Percentiles rank a stretch among this genome's conserved stretches.
These are phyloP conservation scores for Ivindomyrus marchei DNA, from an alignment of 2,113 vertebrate genomes.

Conservation along the genomic window DNA sequence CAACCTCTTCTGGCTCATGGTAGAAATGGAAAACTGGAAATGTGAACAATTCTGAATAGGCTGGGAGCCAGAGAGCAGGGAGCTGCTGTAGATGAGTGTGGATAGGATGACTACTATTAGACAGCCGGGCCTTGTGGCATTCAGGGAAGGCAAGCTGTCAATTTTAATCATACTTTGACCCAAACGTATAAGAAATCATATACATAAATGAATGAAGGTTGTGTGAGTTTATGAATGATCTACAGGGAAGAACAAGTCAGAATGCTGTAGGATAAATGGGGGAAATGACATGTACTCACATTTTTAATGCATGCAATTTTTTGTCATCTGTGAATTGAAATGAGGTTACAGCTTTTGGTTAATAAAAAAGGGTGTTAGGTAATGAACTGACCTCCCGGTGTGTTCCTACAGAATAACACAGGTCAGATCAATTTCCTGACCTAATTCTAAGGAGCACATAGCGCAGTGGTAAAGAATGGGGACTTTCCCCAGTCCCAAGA, in stretches of 20 bases:
- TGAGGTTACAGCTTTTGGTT: neutral
- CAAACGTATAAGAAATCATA: neutral
- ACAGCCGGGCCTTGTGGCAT: too few relatives aligned
- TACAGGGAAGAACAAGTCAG: neutral
- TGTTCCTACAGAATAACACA: neutral
- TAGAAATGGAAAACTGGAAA: neutral
- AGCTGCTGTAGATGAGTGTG: neutral
- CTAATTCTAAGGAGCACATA: neutral
- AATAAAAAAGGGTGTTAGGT: neutral
- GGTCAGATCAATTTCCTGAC: neutral
- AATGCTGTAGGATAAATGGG: neutral
- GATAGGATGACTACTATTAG: neutral
- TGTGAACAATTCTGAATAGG: neutral
- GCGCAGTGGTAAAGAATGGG: neutral
- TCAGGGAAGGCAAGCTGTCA: neutral
- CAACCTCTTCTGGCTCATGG: neutral
- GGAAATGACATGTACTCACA: neutral
- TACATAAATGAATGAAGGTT: neutral
- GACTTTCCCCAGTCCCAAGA: neutral
- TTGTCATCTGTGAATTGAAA: neutral
- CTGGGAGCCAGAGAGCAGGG: neutral
- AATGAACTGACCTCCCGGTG: neutral
- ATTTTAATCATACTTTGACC: neutral
- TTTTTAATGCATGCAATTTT: neutral
- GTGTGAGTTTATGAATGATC: neutral